Evolutionary conservation across 2,888 invertebrate genomes (phyloP).

Genomic region (Diarsia brunnea): DNA sequence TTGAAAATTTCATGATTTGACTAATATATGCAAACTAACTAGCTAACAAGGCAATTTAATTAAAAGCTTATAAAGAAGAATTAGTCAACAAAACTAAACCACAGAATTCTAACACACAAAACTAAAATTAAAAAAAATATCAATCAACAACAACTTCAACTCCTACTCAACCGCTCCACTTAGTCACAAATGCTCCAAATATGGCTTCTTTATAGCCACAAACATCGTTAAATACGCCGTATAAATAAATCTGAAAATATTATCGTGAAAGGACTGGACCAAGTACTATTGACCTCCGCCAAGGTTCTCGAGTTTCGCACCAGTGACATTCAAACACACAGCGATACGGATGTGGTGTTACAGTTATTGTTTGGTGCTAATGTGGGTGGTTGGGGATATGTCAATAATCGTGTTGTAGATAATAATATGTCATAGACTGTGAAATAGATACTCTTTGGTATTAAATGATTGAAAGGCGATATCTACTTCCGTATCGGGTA

Average conservation of each 20-base stretch:
- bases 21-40: too few relatives aligned
- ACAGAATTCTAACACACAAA: neutral
- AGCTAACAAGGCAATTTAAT: neutral
- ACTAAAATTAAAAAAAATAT: conserved; percentile 9
- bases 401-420: conserved; percentile 6
- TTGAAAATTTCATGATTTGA: too few relatives aligned
- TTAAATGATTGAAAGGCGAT: neutral
- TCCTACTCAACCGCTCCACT: conserved; percentile 16
- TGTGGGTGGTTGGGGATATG: conserved; percentile 28
- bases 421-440: neutral
- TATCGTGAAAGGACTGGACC: conserved; percentile 71
- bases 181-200: conserved; percentile 37
- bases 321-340: conserved; percentile 78
- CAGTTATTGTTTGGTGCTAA: conserved; percentile 50
- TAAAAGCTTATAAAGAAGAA: neutral
- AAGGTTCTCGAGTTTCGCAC: conserved; percentile 77
- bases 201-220: conserved; percentile 4
- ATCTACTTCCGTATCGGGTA: conserved; percentile 16
- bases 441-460: neutral
- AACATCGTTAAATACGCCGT: conserved; percentile 17
- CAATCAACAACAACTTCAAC: neutral
- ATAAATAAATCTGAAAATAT: conserved; percentile 63
- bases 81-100: neutral
- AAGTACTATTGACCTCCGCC: conserved; percentile 78
- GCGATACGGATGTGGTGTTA: conserved; percentile 76